These are phyloP conservation scores for Palloptera scutellata DNA, from an alignment of 2,888 invertebrate species.

Conservation along the genomic window DNA sequence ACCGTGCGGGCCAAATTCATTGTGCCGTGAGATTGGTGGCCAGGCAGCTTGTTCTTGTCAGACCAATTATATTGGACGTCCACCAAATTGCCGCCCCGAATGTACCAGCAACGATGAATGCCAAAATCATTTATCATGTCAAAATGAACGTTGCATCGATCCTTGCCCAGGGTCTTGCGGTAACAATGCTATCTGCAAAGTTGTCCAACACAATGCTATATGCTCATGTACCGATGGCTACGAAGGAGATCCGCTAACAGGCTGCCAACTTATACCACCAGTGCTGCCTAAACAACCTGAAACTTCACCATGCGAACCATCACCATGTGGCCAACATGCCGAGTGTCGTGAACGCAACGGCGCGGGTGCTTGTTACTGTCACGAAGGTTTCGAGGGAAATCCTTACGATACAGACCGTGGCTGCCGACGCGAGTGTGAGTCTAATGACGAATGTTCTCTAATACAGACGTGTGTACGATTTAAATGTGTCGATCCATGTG, in stretches of 20 bases:
- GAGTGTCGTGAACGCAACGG: constrained; percentile 84
- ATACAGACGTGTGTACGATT: constrained; percentile 79
- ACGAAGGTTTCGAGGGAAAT: constrained; percentile 81
- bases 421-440: constrained; percentile 79
- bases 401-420: constrained; percentile 76
- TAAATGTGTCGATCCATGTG: constrained; percentile 86
- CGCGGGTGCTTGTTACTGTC: constrained; percentile 86
- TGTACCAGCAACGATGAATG: constrained; percentile 84
- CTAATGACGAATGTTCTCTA: constrained; percentile 77
- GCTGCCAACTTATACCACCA: constrained; percentile 65
- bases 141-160: constrained; percentile 81
- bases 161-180: constrained; percentile 86
- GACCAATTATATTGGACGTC: constrained; percentile 81
- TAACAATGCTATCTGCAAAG: constrained; percentile 79
- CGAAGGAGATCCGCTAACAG: constrained; percentile 77
- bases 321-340: constrained; percentile 86
- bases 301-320: constrained; percentile 80
- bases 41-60: constrained; percentile 88
- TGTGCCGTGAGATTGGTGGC: constrained; percentile 80
- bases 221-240: constrained; percentile 85
- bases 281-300: constrained; percentile 72
- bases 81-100: constrained; percentile 87
- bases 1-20: constrained; percentile 84
- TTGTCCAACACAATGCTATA: constrained; percentile 83
- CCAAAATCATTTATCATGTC: constrained; percentile 80